Base-by-base conservation (phyloP, 2,113 vertebrate species). In the Paracanthobrama guichenoti region DNA sequence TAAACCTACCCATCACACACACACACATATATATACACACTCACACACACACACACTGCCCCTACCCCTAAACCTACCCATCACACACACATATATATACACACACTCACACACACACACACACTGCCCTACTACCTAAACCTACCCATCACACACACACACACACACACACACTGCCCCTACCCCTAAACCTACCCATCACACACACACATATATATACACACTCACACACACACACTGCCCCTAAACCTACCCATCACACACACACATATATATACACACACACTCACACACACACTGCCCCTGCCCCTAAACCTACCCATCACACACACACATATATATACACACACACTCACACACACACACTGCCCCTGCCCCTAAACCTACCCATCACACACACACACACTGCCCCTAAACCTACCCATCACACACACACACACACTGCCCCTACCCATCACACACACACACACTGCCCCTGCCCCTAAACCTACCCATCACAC, bases 401-500 rank as follows among this genome's bases (percentile, higher is more conserved):
- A n/a, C 31, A 31, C 64, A 60, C 80, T n/a, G n/a, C n/a, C n/a
- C n/a, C n/a, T n/a, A n/a, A 42, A 72, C 1, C 28, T 2, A 3
- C 31, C 31, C 31, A 31, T 3, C 31, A 39, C 39, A 39, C 26
- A 69, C 55, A 53, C 71, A 66, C 69, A n/a, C 31, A 31, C 64
- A 60, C 80, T n/a, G n/a, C n/a, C n/a, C n/a, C n/a, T n/a, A n/a
- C 31, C 78, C 1, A 31, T 3, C 31, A 39, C 39, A 39, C 26
- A 69, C 55, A 53, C 71, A 66, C 69, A n/a, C 31, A 31, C 64
- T 50, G n/a, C n/a, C n/a, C n/a, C 80, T n/a, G n/a, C n/a, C n/a
- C n/a, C n/a, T n/a, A n/a, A 42, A 72, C 1, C 28, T 2, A 3
- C 31, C 31, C 31, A 1, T 31, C 1, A 31, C n/a, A n/a, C n/a